phyloP scores from a whole-genome alignment of 1,140 invertebrate genomes.

The Tyrophagus putrescentiae region DNA sequence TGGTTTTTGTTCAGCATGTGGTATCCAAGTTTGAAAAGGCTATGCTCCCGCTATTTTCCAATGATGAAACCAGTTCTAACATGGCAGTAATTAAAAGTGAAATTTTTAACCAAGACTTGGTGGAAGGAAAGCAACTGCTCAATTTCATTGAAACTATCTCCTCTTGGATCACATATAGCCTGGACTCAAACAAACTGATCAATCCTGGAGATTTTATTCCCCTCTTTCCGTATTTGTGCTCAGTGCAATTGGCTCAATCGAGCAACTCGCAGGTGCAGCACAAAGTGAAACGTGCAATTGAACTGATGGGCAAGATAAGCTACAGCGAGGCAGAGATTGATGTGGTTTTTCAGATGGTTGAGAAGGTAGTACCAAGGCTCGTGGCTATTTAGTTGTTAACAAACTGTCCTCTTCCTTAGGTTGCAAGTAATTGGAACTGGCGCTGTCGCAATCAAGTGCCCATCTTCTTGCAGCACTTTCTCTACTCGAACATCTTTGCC shows the following conservation, averaged over 20 bases:
- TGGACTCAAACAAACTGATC: not conserved
- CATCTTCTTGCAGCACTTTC: slow-evolving; percentile 57
- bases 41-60: not conserved
- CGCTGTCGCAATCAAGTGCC: slow-evolving; percentile 52
- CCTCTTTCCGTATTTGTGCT: not conserved
- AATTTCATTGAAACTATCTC: slow-evolving; percentile 11
- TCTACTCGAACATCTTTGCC: slow-evolving; percentile 67
- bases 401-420: not conserved
- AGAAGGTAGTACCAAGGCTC: slow-evolving; percentile 1
- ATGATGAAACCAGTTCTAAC: not conserved
- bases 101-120: not conserved
- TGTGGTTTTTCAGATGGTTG: not conserved
- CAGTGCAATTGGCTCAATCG: not conserved
- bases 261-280: not conserved
- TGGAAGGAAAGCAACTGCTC: not conserved
- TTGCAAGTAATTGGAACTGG: slow-evolving; percentile 45
- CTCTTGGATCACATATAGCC: not conserved
- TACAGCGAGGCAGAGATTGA: not conserved
- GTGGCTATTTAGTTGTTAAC: too few relatives aligned
- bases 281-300: not conserved
- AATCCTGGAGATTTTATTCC: not conserved
- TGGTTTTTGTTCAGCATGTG: too few relatives aligned
- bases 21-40: too few relatives aligned
- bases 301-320: not conserved
- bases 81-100: slow-evolving; percentile 3